Evolutionary conservation across 1,140 invertebrate genomes (phyloP), one percentile per base, ranked within the genome.

Genomic region (Heterodera carotae): DNA sequence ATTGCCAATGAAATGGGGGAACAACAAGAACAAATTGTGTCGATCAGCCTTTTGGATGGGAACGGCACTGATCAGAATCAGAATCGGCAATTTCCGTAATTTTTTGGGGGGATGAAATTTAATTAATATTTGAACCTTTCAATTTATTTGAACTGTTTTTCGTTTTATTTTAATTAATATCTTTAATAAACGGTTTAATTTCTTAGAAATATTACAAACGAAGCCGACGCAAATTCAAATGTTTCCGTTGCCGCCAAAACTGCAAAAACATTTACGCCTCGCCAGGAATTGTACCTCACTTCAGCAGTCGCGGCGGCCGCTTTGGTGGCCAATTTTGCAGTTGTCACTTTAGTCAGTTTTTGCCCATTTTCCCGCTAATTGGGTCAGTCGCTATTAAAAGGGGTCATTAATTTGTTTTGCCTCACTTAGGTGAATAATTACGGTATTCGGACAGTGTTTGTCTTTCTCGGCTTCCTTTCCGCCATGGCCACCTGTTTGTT

Each of bases 321-420:
- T 31, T 43, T 83, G 29, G 29, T 84, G n/a, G 69, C 83, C 39
- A 84, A 83, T 59, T 85, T 83, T 79, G 34, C 76, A 60, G 80
- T 83, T 66, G 82, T 83, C 53, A 64, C 75, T 60, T 59, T 83
- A 60, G 77, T 82, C 27, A 70, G 60, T 80, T 34, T 56, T 7
- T 31, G 18, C 12, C 34, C 29, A n/a, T 31, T 75, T 76, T 22
- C 18, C 18, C 27, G 1, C 79, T 78, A 18, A 70, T 78, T 71
- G 15, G 3, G 25, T 22, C 3, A 33, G 15, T n/a, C 77, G 10
- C 68, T 15, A 2, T 75, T 18, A n/a, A 76, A 75, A n/a, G n/a
- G n/a, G n/a, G 18, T 70, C 7, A 36, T 27, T 15, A 48, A n/a
- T 75, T 56, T 0, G 7, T 77, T 74, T 29, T 33, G 69, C n/a